phyloP scores from a whole-genome alignment of 2,113 vertebrate genomes.

The Pelusios castaneus region DNA sequence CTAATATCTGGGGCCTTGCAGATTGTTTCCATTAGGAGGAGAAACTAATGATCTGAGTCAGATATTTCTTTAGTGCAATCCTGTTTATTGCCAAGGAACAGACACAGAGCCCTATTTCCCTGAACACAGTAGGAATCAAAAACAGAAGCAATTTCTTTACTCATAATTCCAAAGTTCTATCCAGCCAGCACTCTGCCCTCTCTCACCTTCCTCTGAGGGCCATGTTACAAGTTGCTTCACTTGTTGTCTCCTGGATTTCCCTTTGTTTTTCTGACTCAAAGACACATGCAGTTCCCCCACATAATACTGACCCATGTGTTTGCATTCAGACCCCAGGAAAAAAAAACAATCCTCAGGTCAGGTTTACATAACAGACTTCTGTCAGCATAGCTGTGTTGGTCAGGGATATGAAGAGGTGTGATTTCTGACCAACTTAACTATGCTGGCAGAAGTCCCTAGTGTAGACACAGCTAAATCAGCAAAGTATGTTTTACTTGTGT shows the following conservation, averaged over 20 bases:
- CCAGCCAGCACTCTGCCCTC: background rate
- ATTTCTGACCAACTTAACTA: no score
- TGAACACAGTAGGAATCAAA: background rate
- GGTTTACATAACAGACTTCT: no score
- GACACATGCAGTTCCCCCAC: background rate
- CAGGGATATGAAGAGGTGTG: no score
- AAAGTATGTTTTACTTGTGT: no score
- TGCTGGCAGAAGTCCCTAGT: no score
- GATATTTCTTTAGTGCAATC: no score
- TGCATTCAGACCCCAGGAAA: background rate
- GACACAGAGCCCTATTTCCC: background rate
- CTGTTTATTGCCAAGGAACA: background rate
- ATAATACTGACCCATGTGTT: background rate
- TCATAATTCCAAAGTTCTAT: background rate
- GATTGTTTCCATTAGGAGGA: no score
- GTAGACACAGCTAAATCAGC: no score
- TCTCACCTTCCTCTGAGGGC: background rate
- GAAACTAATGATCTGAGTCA: no score
- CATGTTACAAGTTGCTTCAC: background rate
- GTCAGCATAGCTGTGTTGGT: no score
- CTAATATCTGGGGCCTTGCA: no score
- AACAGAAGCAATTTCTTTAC: background rate
- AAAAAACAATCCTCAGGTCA: no score
- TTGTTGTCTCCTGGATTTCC: background rate
- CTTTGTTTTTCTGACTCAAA: background rate